Evolutionary conservation across 2,888 invertebrate species (phyloP), one percentile per base, ranked within the genome.

Genomic region (Dendrolimus pini): DNA sequence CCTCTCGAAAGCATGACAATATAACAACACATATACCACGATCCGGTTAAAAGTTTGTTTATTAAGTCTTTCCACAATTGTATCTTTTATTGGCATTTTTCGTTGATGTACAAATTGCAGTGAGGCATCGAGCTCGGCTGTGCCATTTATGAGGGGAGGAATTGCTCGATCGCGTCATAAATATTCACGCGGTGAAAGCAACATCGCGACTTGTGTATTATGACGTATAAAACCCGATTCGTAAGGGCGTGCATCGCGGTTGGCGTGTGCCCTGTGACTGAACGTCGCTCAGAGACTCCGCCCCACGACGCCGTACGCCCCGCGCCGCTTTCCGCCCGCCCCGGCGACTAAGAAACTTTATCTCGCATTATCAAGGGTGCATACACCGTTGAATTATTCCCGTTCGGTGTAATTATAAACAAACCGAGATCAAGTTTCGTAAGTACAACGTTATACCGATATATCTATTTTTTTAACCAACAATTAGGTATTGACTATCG

Each of bases 181-280:
- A 85, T 85, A 83, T 85, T 88, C 81, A 83, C 85, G 82, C 75
- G 78, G 77, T 74, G 71, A 75, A 69, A 80, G 70, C 70, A 77
- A 84, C 85, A 87, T 86, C 85, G 88, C 84, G 88, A 80, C 70
- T 82, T 83, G 83, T 85, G 87, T 83, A 83, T 74, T 85, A 85
- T 87, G 69, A 65, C 77, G 69, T 66, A 65, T 63, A 67, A 69
- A 65, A 63, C 77, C 68, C 73, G 73, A 65, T 71, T 59, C 62
- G 62, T 65, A 69, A 73, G 67, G 73, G 75, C 82, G 83, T 76
- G 74, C 72, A 65, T 67, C 80, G 71, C 83, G 82, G 67, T 73
- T 77, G 84, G 83, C 89, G 83, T 86, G 82, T 85, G 85, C 83
- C 88, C 85, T 88, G 89, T 87, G 89, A 89, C 91, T 90, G 89